Conservation (phyloP, 2,113 vertebrate genomes). For the Planiliza haematocheilus region DNA sequence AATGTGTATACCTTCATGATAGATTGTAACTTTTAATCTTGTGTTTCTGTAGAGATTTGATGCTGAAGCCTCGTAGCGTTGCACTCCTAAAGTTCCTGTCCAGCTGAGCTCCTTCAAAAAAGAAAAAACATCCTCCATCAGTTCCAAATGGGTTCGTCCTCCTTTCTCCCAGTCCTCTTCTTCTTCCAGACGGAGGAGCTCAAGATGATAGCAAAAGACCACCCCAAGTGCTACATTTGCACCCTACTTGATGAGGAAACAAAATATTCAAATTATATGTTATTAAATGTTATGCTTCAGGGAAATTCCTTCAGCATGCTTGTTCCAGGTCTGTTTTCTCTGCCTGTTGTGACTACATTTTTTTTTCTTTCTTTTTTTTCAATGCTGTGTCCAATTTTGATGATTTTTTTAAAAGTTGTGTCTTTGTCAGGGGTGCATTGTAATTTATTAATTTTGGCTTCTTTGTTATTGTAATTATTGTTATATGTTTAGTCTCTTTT, state of each 20-base stretch:
- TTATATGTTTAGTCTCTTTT: conserved; percentile 59
- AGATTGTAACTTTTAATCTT: background rate
- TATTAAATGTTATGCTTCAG: conserved; percentile 77
- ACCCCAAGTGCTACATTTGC: conserved; percentile 71
- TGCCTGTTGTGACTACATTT: conserved; percentile 57
- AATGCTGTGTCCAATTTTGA: conserved; percentile 52
- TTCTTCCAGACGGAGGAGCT: conserved; percentile 49
- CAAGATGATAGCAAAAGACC: conserved; percentile 62
- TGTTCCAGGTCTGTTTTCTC: conserved; percentile 60
- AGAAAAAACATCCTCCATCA: conserved; percentile 67
- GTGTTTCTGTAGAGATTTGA: conserved; percentile 85
- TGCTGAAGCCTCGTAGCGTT: conserved; percentile 73
- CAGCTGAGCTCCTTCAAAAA: conserved; percentile 76
- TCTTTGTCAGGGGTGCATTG: conserved; percentile 68
- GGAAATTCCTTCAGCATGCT: conserved; percentile 78
- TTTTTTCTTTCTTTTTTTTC: conserved; percentile 44
- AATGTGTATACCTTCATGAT: accelerated
- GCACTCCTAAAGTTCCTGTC: conserved; percentile 83
- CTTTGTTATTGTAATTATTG: conserved; percentile 66
- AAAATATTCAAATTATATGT: conserved; percentile 43
- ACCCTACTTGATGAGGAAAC: conserved; percentile 69
- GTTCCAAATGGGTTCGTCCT: conserved; percentile 75
- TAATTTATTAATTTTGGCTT: conserved; percentile 83
- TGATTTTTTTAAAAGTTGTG: conserved; percentile 59
- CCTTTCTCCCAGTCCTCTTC: conserved; percentile 50